Percentiles rank a stretch among this genome's conserved stretches.
Evolutionary conservation across 2,113 vertebrate genomes (phyloP).

Genomic region (Cottus gobio): DNA sequence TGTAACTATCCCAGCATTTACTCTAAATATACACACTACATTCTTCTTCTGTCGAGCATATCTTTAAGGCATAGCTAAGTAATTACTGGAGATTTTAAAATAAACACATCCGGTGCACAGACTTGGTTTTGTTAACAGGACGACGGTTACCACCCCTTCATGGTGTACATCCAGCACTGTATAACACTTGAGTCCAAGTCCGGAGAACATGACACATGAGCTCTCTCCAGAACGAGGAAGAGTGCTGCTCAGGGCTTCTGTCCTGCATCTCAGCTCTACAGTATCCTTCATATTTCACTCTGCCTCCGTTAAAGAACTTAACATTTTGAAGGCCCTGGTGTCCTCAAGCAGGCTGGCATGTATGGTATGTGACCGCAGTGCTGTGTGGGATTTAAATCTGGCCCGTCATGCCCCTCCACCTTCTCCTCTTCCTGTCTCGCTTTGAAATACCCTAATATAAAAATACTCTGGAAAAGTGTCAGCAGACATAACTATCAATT

Average conservation of each 20-base stretch:
- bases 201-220: constrained; percentile 58
- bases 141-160: constrained; percentile 54
- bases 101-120: constrained; percentile 76
- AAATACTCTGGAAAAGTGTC: constrained; percentile 16
- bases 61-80: constrained; percentile 78
- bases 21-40: constrained; percentile 75
- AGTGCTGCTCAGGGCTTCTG: constrained; percentile 43
- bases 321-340: constrained; percentile 35
- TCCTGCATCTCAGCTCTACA: constrained; percentile 38
- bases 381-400: constrained; percentile 50
- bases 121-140: constrained; percentile 63
- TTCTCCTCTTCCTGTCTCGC: constrained; percentile 25
- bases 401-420: constrained; percentile 24
- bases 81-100: constrained; percentile 77
- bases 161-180: constrained; percentile 51
- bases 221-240: constrained; percentile 33
- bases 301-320: constrained; percentile 43
- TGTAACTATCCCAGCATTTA: constrained; percentile 74
- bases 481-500: neutral
- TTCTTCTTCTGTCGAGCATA: constrained; percentile 70
- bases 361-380: constrained; percentile 53
- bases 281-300: constrained; percentile 61
- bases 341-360: constrained; percentile 59
- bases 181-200: constrained; percentile 55
- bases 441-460: constrained; percentile 22